phyloP scores from a whole-genome alignment of 2,888 invertebrate genomes.

The Opisthograptis luteolata region DNA sequence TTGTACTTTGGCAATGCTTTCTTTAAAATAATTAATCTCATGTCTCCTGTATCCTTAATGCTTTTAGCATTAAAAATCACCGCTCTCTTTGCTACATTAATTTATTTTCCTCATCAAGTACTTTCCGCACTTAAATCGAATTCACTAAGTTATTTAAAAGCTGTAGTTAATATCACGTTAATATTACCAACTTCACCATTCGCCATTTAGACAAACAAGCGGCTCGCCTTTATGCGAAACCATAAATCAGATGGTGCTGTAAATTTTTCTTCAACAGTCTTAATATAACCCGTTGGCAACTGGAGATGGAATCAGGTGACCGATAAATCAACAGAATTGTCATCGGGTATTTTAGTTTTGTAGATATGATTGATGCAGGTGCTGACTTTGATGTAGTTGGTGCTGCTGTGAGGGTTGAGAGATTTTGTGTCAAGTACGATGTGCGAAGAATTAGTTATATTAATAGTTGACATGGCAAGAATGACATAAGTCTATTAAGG shows the following conservation, averaged over 20 bases:
- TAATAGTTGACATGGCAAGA: background rate
- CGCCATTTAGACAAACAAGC: slow-evolving; percentile 47
- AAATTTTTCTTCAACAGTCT: slow-evolving; percentile 54
- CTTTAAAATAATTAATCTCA: background rate
- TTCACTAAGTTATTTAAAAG: slow-evolving; percentile 13
- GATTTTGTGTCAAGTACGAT: slow-evolving; percentile 17
- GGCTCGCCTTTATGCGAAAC: slow-evolving; percentile 48
- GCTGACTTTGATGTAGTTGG: slow-evolving; percentile 34
- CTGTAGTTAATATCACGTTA: too few species aligned
- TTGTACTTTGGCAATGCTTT: background rate
- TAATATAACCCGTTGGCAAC: slow-evolving; percentile 61
- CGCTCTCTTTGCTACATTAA: background rate
- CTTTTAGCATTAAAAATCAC: slow-evolving; percentile 1
- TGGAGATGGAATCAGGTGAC: slow-evolving; percentile 61
- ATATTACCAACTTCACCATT: slow-evolving; percentile 32
- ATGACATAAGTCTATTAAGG: background rate
- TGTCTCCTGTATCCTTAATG: background rate
- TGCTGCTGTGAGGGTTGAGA: slow-evolving; percentile 15
- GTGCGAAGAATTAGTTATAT: slow-evolving; percentile 9
- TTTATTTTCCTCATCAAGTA: slow-evolving; percentile 11
- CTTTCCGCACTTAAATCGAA: slow-evolving; percentile 13
- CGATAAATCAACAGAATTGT: slow-evolving; percentile 58
- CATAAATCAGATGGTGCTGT: slow-evolving; percentile 57
- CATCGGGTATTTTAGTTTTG: slow-evolving; percentile 40
- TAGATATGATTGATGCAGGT: slow-evolving; percentile 38